Percentiles rank a stretch among this genome's conserved stretches.
These are phyloP conservation scores for Poecile montanus DNA, from an alignment of 2,797 vertebrate species.

Conservation along the genomic window DNA sequence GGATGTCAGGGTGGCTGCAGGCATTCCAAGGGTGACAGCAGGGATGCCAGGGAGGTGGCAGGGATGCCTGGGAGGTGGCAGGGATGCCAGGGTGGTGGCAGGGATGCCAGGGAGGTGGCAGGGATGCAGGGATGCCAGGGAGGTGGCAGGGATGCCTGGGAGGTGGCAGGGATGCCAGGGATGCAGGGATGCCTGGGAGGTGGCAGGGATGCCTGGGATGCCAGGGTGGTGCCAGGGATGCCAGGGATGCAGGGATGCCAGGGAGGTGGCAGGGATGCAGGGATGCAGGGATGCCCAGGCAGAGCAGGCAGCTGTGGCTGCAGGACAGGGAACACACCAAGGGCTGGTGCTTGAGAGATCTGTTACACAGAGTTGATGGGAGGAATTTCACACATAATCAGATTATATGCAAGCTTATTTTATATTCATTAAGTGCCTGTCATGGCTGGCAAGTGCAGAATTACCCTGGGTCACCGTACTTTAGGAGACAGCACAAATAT, in stretches of 20 bases:
- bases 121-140: background rate
- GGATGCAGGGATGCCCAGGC: background rate
- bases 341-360: background rate
- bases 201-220: background rate
- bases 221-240: background rate
- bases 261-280: background rate
- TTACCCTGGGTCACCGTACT: conserved; percentile 21
- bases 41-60: too few relatives aligned
- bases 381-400: conserved; percentile 69
- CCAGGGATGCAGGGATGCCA: background rate
- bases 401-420: conserved; percentile 60
- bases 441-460: conserved; percentile 35
- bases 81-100: background rate
- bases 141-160: background rate
- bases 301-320: background rate
- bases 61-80: too few relatives aligned
- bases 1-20: background rate
- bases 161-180: background rate
- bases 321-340: background rate
- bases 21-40: background rate
- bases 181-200: background rate
- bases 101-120: background rate
- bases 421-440: conserved; percentile 62
- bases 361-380: background rate
- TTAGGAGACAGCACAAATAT: conserved; percentile 20